Base-by-base conservation (phyloP, 2,888 invertebrate species). In the Cheilosia scutellata region DNA sequence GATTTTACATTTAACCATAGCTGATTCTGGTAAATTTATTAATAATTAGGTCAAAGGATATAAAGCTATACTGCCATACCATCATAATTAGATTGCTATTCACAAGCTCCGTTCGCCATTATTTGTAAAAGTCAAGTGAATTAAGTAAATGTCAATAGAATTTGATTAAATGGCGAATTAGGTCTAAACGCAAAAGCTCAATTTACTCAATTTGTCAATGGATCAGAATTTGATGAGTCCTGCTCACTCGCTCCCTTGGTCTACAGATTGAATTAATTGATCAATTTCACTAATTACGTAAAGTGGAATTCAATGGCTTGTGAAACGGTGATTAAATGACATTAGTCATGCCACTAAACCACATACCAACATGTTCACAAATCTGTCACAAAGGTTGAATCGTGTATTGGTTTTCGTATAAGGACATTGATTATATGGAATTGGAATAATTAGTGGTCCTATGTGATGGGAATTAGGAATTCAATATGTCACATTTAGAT, bases 281-380 rank as follows among this genome's bases (percentile, higher is more conserved):
- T 31, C 72, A 63, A 42, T 65, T 57, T 33, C 27, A 27, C 40
- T 75, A 75, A 75, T 75, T 75, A 29, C 5, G n/a, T 3, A n/a
- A 57, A 75, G 37, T 40, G 47, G 6, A 47, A 13, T 47, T 63
- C 31, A 31, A 58, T 37, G 65, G 65, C 58, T 37, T 58, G 13
- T 11, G 5, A 16, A 16, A 16, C 40, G 5, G 16, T 42, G 51
- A 29, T 40, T 55, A 29, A 55, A 40, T 55, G 53, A 42, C 7
- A 9, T 42, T 55, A 1, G 65, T n/a, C 49, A 40, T 27, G 65
- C 13, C 49, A 63, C 25, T 25, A 25, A 37, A 37, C 51, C 44
- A 47, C 44, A 7, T 16, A 20, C 44, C 16, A 31, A 20, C 11
- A n/a, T 55, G 49, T 25, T 37, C 20, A 5, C 20, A 25, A 49